Evolutionary conservation across 2,113 vertebrate genomes (phyloP).

Genomic region (Baryphthengus martii): DNA sequence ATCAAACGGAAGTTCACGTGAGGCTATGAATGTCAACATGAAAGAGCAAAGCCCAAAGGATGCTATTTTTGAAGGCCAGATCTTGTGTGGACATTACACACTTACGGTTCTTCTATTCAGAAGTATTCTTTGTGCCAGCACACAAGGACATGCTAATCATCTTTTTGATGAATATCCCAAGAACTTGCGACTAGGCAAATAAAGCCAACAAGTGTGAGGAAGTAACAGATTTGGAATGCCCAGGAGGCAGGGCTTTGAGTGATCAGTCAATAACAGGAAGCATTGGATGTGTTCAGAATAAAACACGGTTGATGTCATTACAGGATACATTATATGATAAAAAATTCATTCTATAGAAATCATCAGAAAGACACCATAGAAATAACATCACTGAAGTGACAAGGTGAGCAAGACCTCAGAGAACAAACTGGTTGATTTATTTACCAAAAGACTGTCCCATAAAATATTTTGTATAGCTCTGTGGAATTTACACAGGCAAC

Average conservation of each 20-base stretch:
- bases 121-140: not conserved
- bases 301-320: not conserved
- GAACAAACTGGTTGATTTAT: not conserved
- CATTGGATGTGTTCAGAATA: not conserved
- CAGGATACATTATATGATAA: not conserved
- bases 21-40: conserved; percentile 6
- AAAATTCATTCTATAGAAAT: not conserved
- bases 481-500: not conserved
- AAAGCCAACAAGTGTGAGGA: not conserved
- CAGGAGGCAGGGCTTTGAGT: not conserved
- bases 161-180: conserved; percentile 29
- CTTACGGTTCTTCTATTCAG: not conserved
- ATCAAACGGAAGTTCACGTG: conserved; percentile 46
- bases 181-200: not conserved
- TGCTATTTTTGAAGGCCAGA: conserved; percentile 60
- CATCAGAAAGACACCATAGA: not conserved
- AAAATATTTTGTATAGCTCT: not conserved
- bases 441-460: not conserved
- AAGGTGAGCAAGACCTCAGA: not conserved
- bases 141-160: not conserved
- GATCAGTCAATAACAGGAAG: not conserved
- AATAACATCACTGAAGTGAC: not conserved
- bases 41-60: conserved; percentile 39
- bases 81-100: not conserved
- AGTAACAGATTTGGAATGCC: not conserved